Conservation (phyloP, 2,797 vertebrate genomes). For the Brachyalestes nurse region DNA sequence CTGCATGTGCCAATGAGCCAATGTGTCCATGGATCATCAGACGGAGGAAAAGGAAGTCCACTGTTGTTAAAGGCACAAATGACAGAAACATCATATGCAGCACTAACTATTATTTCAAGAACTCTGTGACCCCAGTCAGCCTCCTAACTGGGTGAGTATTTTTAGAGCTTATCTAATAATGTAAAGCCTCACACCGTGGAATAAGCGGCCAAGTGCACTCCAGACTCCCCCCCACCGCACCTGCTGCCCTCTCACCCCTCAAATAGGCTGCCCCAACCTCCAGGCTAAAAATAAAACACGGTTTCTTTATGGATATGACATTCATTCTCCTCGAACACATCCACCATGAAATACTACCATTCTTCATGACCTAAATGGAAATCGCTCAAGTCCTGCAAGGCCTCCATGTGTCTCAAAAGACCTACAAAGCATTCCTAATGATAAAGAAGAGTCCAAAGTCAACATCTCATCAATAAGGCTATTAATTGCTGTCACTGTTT, state of each 20-base stretch:
- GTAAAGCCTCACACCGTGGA: constrained; percentile 37
- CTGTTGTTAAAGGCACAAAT: not conserved
- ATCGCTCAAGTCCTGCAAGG: not conserved
- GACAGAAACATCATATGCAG: not conserved
- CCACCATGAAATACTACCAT: constrained; percentile 56
- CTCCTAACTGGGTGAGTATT: constrained; percentile 43
- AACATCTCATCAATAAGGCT: constrained; percentile 1
- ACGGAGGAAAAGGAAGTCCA: not conserved
- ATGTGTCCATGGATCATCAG: not conserved
- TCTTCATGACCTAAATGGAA: not conserved
- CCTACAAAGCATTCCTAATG: not conserved
- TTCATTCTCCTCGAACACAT: not conserved
- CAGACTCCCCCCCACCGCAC: constrained; percentile 25
- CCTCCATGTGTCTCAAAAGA: not conserved
- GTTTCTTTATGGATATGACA: constrained; percentile 2
- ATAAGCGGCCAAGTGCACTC: constrained; percentile 23
- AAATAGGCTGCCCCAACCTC: constrained; percentile 26
- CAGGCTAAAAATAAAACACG: constrained; percentile 22
- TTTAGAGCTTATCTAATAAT: constrained; percentile 47
- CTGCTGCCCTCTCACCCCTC: constrained; percentile 36
- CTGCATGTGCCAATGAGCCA: constrained; percentile 3
- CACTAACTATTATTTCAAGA: not conserved
- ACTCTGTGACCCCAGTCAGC: constrained; percentile 15
- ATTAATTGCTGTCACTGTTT: not conserved
- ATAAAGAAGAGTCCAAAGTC: not conserved